Percentiles rank a stretch among this genome's conserved stretches.
phyloP scores from a whole-genome alignment of 2,113 vertebrate genomes.

The Sminthopsis crassicaudata region DNA sequence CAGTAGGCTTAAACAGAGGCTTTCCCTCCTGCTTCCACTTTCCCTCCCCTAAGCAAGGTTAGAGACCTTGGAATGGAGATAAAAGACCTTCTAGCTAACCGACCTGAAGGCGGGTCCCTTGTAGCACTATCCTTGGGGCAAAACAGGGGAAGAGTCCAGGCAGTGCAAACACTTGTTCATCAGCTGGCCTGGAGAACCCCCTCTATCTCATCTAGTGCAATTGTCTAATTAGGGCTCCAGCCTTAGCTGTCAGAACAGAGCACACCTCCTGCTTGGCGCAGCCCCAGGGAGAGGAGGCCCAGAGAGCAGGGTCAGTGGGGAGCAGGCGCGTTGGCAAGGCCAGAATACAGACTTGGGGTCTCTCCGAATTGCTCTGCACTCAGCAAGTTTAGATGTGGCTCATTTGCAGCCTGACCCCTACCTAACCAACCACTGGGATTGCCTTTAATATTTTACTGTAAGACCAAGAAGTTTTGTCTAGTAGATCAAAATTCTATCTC shows the following conservation, averaged over 20 bases:
- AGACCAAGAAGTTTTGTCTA: neutral
- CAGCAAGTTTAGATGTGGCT: neutral
- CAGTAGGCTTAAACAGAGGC: slow-evolving; percentile 3
- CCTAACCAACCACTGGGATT: neutral
- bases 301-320: neutral
- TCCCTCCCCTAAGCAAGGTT: neutral
- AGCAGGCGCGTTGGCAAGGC: slow-evolving; percentile 5
- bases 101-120: no score
- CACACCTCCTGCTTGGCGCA: neutral
- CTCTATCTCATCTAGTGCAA: neutral
- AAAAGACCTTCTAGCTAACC: slow-evolving; percentile 19
- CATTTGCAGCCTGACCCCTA: neutral
- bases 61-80: neutral
- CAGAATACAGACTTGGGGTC: neutral
- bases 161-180: neutral
- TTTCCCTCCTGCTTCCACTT: neutral
- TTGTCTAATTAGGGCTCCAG: neutral
- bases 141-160: neutral
- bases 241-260: slow-evolving; percentile 13
- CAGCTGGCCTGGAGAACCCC: neutral
- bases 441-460: slow-evolving; percentile 2
- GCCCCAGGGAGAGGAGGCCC: neutral
- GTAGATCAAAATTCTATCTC: neutral
- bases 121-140: neutral
- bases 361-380: neutral